These are phyloP conservation scores for Athene noctua DNA, from an alignment of 2,113 vertebrate genomes.

Conservation along the genomic window DNA sequence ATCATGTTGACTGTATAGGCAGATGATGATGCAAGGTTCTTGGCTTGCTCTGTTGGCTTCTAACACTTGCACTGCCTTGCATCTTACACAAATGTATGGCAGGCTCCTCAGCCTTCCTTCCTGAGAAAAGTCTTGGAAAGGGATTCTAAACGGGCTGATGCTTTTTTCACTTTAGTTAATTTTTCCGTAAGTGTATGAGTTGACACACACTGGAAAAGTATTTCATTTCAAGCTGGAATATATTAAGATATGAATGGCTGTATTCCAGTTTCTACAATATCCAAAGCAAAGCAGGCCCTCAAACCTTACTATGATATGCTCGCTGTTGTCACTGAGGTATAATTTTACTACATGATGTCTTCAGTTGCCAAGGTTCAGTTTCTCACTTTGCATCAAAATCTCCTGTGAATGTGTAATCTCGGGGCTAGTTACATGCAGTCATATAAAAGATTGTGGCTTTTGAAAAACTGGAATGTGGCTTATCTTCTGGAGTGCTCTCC, in stretches of 20 bases:
- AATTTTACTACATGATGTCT: background rate
- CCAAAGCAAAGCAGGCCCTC: background rate
- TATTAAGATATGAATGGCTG: background rate
- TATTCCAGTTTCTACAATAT: background rate
- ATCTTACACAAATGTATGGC: background rate
- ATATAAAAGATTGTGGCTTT: background rate
- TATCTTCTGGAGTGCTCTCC: background rate
- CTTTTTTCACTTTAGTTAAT: background rate
- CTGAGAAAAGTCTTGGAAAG: background rate
- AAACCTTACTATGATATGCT: background rate
- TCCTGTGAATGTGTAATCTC: background rate
- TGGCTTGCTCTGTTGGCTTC: background rate
- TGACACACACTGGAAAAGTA: background rate
- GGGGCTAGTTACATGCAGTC: background rate
- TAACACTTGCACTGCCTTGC: background rate
- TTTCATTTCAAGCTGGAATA: background rate
- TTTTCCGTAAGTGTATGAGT: background rate
- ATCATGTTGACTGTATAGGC: background rate
- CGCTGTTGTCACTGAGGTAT: background rate
- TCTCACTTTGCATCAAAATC: background rate
- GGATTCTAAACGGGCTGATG: background rate
- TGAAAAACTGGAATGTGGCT: background rate
- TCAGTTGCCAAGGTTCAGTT: background rate
- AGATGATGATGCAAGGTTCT: background rate
- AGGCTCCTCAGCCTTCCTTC: background rate